Base-by-base conservation (phyloP, 2,888 invertebrate species). In the Dasypolia templi region DNA sequence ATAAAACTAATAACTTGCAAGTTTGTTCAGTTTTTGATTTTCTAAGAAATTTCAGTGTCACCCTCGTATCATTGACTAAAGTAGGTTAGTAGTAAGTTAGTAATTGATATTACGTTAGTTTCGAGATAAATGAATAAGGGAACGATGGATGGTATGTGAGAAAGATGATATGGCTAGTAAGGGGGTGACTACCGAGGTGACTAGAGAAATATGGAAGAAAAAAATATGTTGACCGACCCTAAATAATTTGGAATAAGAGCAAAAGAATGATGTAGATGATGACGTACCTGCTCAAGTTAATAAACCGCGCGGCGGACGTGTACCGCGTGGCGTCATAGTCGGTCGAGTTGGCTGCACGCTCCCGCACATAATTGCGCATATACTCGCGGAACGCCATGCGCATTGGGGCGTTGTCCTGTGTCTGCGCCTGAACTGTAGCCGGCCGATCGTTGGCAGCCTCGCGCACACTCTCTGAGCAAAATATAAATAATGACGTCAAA, bases 361-460 rank as follows among this genome's bases (percentile, higher is more conserved):
- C 70, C 3, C 90, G 90, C 0, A 92, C 89, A 26, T 94, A 81
- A 22, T 76, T 77, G 46, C 94, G 93, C 88, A 95, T 88, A 58
- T 93, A 93, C 75, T 94, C 93, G 55, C 94, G 90, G 84, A 95
- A 90, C 1, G 92, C 92, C 12, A 73, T 74, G 9, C 92, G 91
- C 46, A 94, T 83, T 5, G 88, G 74, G 2, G 69, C 75, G 77
- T 81, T 87, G 74, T 89, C 90, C 42, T 64, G 79, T 2, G 67
- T 5, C 39, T 78, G 80, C 29, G 68, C 32, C 46, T 56, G 82
- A 1, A 75, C 64, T 3, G 81, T 53, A 39, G 46, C 69, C 14
- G 84, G 70, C 22, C 81, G 75, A 0, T 86, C 76, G 32, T 84
- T 81, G 0, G 89, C 75, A 29, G 89, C 92, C 51, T 92, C 93